A percentile compares a stretch with the other conserved stretches of the same genome.
phyloP scores from a whole-genome alignment of 2,113 vertebrate genomes.

The Pholis gunnellus region DNA sequence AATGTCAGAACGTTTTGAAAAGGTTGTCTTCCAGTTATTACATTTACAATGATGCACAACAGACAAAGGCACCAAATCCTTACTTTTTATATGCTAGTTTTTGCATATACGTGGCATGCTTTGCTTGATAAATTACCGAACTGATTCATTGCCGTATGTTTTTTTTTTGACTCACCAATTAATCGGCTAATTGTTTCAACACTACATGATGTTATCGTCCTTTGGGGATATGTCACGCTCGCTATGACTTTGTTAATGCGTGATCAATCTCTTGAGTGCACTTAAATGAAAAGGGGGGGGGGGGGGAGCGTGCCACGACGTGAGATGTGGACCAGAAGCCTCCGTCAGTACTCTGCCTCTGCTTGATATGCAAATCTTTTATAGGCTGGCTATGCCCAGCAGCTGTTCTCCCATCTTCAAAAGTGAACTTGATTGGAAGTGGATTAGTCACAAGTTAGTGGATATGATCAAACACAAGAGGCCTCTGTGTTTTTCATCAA shows the following conservation, averaged over 20 bases:
- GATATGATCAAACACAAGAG: slow-evolving; percentile 32
- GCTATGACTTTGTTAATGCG: slow-evolving; percentile 14
- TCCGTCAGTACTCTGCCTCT: background rate
- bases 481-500: slow-evolving; percentile 20
- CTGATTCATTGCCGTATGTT: background rate
- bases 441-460: slow-evolving; percentile 38
- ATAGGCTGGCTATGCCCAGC: slow-evolving; percentile 24
- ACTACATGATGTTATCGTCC: background rate
- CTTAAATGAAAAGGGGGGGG: background rate
- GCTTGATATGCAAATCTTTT: slow-evolving; percentile 57
- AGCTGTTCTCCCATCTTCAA: slow-evolving; percentile 34
- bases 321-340: slow-evolving; percentile 26
- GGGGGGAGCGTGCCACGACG: background rate
- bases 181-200: background rate
- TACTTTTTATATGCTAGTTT: background rate
- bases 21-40: background rate
- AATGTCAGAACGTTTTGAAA: background rate
- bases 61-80: background rate
- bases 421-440: slow-evolving; percentile 44
- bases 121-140: background rate
- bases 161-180: background rate
- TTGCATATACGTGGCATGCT: background rate
- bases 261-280: slow-evolving; percentile 10
- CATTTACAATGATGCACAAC: background rate
- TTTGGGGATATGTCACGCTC: background rate